phyloP scores from a whole-genome alignment of 2,888 invertebrate genomes.

The Agonopterix arenella region DNA sequence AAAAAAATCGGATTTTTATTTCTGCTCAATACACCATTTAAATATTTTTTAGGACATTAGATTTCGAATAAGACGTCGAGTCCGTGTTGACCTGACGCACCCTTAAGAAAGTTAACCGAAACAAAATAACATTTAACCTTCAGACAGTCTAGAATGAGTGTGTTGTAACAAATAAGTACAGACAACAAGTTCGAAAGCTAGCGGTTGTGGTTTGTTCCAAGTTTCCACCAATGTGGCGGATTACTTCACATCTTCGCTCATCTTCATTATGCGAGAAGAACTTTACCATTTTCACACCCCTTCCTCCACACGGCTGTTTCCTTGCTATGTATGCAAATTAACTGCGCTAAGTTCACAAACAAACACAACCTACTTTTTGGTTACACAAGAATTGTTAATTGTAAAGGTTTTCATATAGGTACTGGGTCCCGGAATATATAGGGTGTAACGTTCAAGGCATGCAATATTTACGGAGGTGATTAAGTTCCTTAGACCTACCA shows the following conservation, averaged over 20 bases:
- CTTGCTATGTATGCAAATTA: slow-evolving; percentile 67
- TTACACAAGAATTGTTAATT: slow-evolving; percentile 18
- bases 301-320: slow-evolving; percentile 42
- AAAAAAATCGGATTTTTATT: too few species aligned
- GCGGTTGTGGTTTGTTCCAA: slow-evolving; percentile 48
- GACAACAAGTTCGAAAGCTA: slow-evolving; percentile 25
- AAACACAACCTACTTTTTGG: slow-evolving; percentile 53
- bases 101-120: background rate
- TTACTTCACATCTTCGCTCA: slow-evolving; percentile 56
- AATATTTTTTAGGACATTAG: too few species aligned
- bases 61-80: too few species aligned
- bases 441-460: background rate
- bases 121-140: background rate
- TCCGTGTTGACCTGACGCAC: too few species aligned
- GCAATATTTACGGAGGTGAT: too few species aligned
- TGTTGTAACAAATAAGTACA: slow-evolving; percentile 19
- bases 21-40: too few species aligned
- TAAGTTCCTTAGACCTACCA: too few species aligned
- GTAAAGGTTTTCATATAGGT: background rate
- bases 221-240: slow-evolving; percentile 53
- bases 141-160: slow-evolving; percentile 1
- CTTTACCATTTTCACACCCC: slow-evolving; percentile 56
- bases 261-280: slow-evolving; percentile 66
- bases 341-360: slow-evolving; percentile 51
- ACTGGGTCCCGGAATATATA: too few species aligned